Evolutionary conservation across 2,797 vertebrate genomes (phyloP), one percentile per base, ranked within the genome.

Genomic region (Syngnathus acus): DNA sequence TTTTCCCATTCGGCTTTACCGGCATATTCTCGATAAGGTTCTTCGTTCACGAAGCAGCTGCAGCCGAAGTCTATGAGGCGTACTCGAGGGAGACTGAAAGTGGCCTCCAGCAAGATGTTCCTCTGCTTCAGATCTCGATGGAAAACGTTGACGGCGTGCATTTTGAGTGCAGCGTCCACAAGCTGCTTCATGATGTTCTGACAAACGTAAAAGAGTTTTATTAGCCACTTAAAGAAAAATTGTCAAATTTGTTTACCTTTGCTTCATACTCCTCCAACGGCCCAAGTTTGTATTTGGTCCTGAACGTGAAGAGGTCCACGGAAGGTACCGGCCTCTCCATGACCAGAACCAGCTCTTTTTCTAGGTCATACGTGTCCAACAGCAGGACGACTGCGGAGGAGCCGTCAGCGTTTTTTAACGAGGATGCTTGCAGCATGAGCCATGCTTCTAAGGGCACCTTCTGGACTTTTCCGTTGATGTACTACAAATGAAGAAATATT

Each of bases 1-100:
- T 48, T 17, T 50, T 50, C 19, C 16, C 45, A 14, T 16, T 6
- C 16, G 11, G 4, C 21, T 17, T 42, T 21, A 65, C 64, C 64
- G 11, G 64, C 50, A 23, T 53, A 39, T 38, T 39, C 64, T 38
- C 38, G 47, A 51, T 65, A 65, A 0, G 64, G 64, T 23, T 65
- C 64, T 9, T 65, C 64, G 47, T 40, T 65, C 10, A 65, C 64
- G 13, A 65, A 65, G 50, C 64, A 65, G 64, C 64, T 65, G 48
- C 64, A 65, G 50, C 64, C 50, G 10, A 65, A 65, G 37, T 65
- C 64, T 38, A 65, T 65, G 17, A 65, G 38, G 13, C 64, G 47
- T 1, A 65, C 50, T 14, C 48, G 17, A 11, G 64, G 64, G 50
- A 39, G 37, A 40, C 47, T 39, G 6, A 65, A 51, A 6, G 48